Conservation (phyloP, 2,888 invertebrate genomes). For the Carterocephalus palaemon region DNA sequence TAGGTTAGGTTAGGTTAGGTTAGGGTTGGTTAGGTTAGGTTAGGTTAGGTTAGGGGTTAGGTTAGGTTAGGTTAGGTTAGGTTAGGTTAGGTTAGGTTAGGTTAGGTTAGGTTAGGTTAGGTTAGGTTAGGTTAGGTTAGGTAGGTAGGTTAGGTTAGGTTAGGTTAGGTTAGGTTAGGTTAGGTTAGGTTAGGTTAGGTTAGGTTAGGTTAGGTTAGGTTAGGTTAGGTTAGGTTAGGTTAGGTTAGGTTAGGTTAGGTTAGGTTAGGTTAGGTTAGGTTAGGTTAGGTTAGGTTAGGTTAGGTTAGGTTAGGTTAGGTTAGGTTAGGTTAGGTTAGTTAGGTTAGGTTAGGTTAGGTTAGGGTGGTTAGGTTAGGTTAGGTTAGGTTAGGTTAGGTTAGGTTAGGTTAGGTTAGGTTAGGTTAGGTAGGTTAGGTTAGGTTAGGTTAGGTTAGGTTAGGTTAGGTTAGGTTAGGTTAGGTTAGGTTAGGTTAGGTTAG, state of each 20-base stretch:
- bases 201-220: constrained; percentile 1
- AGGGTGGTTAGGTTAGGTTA: constrained; percentile 29
- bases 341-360: constrained; percentile 1
- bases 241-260: constrained; percentile 1
- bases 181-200: constrained; percentile 1
- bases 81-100: constrained; percentile 6
- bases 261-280: constrained; percentile 1
- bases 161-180: constrained; percentile 1
- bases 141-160: constrained; percentile 1
- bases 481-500: constrained; percentile 22
- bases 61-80: constrained; percentile 8
- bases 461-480: constrained; percentile 29
- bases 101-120: constrained; percentile 1
- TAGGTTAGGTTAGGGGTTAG: constrained; percentile 11
- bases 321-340: constrained; percentile 1
- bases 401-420: constrained; percentile 31
- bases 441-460: constrained; percentile 29
- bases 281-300: constrained; percentile 1
- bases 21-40: constrained; percentile 9
- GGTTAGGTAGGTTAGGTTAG: constrained; percentile 29
- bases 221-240: constrained; percentile 1
- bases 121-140: constrained; percentile 1
- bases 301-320: constrained; percentile 1
- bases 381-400: constrained; percentile 31
- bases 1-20: constrained; percentile 13